These are phyloP conservation scores for Cloeon dipterum DNA, from an alignment of 2,888 invertebrate genomes.

Conservation along the genomic window DNA sequence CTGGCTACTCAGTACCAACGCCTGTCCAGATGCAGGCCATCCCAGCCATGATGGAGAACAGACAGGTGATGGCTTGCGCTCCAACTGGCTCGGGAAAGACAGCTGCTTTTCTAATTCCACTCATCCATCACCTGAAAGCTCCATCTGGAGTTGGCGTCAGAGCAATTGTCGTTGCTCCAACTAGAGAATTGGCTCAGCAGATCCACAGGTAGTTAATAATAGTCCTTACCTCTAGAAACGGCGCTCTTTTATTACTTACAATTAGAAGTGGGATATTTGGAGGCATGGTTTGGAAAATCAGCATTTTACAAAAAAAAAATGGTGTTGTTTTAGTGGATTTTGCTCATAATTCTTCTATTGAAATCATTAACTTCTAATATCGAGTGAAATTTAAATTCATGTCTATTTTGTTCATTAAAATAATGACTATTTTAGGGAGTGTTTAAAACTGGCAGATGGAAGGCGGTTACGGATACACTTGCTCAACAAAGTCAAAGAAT, in stretches of 20 bases:
- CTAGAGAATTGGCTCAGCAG: constrained; percentile 82
- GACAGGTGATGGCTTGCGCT: constrained; percentile 79
- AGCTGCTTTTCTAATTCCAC: constrained; percentile 75
- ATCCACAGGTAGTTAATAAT: constrained; percentile 38
- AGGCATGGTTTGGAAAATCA: neutral
- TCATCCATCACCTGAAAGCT: constrained; percentile 49
- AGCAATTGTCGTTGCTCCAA: constrained; percentile 76
- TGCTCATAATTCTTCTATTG: no score
- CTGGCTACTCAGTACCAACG: constrained; percentile 56
- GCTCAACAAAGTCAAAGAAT: constrained; percentile 49
- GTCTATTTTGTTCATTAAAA: no score
- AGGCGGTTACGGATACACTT: constrained; percentile 50
- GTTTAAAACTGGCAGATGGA: constrained; percentile 46
- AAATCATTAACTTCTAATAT: no score
- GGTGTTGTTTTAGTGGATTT: no score
- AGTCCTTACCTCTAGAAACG: neutral
- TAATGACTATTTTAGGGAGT: constrained; percentile 34
- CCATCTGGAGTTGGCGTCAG: constrained; percentile 55
- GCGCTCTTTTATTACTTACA: no score
- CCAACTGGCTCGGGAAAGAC: constrained; percentile 98
- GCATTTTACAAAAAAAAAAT: neutral
- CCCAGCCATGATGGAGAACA: constrained; percentile 61
- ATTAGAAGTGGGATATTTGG: no score
- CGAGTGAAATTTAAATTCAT: no score
- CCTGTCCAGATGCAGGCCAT: constrained; percentile 85